These are phyloP conservation scores for Pyrgus malvae DNA, from an alignment of 2,888 invertebrate genomes.

Conservation along the genomic window DNA sequence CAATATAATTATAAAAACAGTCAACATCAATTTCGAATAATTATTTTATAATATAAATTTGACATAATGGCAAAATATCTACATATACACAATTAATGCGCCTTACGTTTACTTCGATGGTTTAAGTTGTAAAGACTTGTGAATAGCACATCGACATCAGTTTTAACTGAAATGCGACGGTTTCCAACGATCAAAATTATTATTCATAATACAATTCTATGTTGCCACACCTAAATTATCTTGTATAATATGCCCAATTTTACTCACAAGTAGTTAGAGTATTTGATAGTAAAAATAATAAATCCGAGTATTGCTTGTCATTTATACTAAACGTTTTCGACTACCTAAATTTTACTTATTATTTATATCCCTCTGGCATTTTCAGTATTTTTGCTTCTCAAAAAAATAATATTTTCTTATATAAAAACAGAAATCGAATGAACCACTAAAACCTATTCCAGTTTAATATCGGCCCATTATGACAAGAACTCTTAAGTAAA, in stretches of 20 bases:
- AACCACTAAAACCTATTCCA: constrained; percentile 32
- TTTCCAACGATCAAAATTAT: constrained; percentile 11
- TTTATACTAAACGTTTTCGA: constrained; percentile 78
- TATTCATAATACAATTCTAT: constrained; percentile 5
- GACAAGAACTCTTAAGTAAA: constrained; percentile 56
- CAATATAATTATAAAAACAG: constrained; percentile 82
- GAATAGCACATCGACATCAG: constrained; percentile 39
- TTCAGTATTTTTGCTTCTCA: constrained; percentile 44
- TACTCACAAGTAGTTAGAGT: constrained; percentile 61
- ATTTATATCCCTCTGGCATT: constrained; percentile 75
- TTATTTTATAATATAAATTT: constrained; percentile 74
- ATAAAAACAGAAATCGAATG: constrained; percentile 25
- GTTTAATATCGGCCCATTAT: constrained; percentile 46
- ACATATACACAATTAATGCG: constrained; percentile 70
- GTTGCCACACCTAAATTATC: constrained; percentile 6
- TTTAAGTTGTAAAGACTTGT: constrained; percentile 48
- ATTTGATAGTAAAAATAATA: constrained; percentile 74
- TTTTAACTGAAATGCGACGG: constrained; percentile 41
- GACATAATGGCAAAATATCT: constrained; percentile 78
- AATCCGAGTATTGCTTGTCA: constrained; percentile 80
- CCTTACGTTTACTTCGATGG: constrained; percentile 56
- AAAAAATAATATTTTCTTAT: constrained; percentile 33
- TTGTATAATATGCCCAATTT: constrained; percentile 39
- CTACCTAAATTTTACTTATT: constrained; percentile 69
- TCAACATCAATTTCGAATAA: constrained; percentile 82